A percentile compares a stretch with the other conserved stretches of the same genome.
Evolutionary conservation across 2,888 invertebrate species (phyloP).

Genomic region (Cephus spinipes): DNA sequence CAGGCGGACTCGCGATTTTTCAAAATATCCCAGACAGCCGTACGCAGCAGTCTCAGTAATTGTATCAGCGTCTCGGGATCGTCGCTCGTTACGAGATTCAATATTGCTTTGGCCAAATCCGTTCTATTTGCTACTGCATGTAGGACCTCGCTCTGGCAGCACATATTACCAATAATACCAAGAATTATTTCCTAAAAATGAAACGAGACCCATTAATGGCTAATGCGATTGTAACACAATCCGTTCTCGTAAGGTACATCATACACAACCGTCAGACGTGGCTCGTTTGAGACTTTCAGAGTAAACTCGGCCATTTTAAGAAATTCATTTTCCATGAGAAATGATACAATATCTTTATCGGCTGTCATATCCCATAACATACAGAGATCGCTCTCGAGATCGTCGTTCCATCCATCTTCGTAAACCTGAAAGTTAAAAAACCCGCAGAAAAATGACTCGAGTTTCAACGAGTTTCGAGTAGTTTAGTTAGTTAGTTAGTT

Average conservation of each 20-base stretch:
- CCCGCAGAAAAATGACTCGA: neutral
- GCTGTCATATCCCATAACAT: slow-evolving; percentile 88
- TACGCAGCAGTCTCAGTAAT: slow-evolving; percentile 74
- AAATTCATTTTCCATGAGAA: slow-evolving; percentile 76
- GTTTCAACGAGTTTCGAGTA: neutral
- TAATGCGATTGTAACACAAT: slow-evolving; percentile 3
- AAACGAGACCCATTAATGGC: slow-evolving; percentile 10
- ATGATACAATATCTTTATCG: slow-evolving; percentile 80
- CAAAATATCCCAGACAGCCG: slow-evolving; percentile 60
- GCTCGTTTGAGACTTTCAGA: slow-evolving; percentile 71
- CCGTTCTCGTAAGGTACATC: neutral
- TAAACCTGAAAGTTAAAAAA: slow-evolving; percentile 46
- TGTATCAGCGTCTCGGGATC: slow-evolving; percentile 82
- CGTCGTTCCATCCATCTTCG: slow-evolving; percentile 71
- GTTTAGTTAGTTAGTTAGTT: too few species aligned
- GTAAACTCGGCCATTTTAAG: slow-evolving; percentile 74
- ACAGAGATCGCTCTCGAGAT: slow-evolving; percentile 80
- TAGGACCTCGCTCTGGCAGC: slow-evolving; percentile 75
- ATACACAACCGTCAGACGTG: slow-evolving; percentile 70
- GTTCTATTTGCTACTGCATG: slow-evolving; percentile 71
- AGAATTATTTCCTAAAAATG: slow-evolving; percentile 79
- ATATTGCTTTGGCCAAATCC: slow-evolving; percentile 70
- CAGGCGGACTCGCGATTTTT: slow-evolving; percentile 47
- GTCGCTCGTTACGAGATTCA: slow-evolving; percentile 71
- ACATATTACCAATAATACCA: slow-evolving; percentile 88